Percentiles rank a stretch among this genome's conserved stretches.
Conservation (phyloP, 2,797 vertebrate species). For the Scleropages formosus region DNA sequence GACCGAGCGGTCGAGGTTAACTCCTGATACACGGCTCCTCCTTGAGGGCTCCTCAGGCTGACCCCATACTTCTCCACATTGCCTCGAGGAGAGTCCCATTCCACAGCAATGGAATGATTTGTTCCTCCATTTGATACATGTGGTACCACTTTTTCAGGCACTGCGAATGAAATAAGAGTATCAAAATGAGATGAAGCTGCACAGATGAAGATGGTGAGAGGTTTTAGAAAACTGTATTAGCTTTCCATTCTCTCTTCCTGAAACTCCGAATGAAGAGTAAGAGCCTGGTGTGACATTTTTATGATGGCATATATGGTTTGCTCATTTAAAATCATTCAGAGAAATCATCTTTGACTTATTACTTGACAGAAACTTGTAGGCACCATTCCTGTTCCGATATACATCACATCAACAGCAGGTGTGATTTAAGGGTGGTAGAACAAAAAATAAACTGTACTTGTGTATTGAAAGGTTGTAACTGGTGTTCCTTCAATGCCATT, state of each 20-base stretch:
- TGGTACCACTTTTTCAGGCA: conserved; percentile 28
- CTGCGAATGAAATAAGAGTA: conserved; percentile 19
- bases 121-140: conserved; percentile 24
- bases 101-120: conserved; percentile 38
- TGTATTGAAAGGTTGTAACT: conserved; percentile 50
- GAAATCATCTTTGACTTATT: background rate
- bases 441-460: conserved; percentile 46
- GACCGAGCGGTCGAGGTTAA: rapidly evolving
- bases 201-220: background rate
- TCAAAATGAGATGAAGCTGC: conserved; percentile 5
- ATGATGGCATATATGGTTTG: background rate
- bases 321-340: background rate
- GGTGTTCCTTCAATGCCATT: conserved; percentile 40
- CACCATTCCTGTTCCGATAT: background rate
- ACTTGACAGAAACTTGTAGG: background rate
- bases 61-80: conserved; percentile 47
- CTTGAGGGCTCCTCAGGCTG: conserved; percentile 16
- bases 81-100: conserved; percentile 37
- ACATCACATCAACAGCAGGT: too few relatives aligned
- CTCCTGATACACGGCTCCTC: rapidly evolving
- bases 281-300: background rate
- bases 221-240: background rate
- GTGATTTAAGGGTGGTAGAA: background rate
- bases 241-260: background rate
- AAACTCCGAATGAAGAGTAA: conserved; percentile 1